These are phyloP conservation scores for Chionoecetes opilio DNA, from an alignment of 1,140 invertebrate species.

Conservation along the genomic window DNA sequence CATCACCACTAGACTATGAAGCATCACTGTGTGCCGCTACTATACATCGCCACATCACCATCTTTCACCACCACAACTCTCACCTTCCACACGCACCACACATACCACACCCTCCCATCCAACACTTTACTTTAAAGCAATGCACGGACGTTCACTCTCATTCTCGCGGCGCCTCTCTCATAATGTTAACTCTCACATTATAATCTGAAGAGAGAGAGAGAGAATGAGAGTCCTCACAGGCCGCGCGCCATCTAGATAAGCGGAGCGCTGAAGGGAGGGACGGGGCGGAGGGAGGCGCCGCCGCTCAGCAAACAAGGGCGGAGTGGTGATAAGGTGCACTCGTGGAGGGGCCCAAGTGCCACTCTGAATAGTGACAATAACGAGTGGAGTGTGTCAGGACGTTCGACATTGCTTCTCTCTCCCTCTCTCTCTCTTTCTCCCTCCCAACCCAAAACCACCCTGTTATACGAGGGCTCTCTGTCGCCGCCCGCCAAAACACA, in stretches of 20 bases:
- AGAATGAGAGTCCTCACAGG: not conserved
- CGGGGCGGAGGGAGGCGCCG: not conserved
- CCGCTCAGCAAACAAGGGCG: constrained; percentile 33
- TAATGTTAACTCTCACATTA: constrained; percentile 14
- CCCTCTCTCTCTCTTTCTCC: not conserved
- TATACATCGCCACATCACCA: no score
- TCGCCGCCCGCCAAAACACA: not conserved
- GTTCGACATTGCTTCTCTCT: constrained; percentile 40
- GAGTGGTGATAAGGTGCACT: constrained; percentile 41
- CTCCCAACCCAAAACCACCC: no score
- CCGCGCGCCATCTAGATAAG: not conserved
- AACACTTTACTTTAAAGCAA: no score
- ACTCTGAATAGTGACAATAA: constrained; percentile 62
- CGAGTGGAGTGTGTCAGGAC: constrained; percentile 54
- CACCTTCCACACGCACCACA: not conserved
- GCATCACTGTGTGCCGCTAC: no score
- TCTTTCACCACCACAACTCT: not conserved
- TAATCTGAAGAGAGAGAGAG: constrained; percentile 38
- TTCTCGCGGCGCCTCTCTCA: not conserved
- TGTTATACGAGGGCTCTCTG: no score
- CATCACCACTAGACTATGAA: no score
- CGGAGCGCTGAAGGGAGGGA: not conserved
- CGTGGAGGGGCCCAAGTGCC: not conserved
- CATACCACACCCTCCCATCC: not conserved
- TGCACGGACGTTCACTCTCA: not conserved